phyloP scores from a whole-genome alignment of 2,797 vertebrate genomes.

The Amniataba percoides region DNA sequence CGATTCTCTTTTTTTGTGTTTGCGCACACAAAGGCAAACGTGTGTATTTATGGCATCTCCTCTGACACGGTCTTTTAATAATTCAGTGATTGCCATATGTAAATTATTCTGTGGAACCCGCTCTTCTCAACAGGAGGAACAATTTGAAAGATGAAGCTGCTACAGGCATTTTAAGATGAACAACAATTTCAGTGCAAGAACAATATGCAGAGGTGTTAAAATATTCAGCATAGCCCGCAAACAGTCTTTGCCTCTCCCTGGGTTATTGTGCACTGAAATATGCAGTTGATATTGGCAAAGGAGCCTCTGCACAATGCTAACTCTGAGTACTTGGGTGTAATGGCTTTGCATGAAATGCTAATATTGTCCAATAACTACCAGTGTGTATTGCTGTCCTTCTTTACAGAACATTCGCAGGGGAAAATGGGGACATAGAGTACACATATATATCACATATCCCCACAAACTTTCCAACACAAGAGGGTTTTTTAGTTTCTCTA shows the following conservation, averaged over 20 bases:
- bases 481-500: conserved; percentile 47
- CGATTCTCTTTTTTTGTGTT: conserved; percentile 27
- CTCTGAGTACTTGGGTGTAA: conserved; percentile 29
- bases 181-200: conserved; percentile 75
- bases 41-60: conserved; percentile 53
- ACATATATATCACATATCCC: conserved; percentile 23
- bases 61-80: conserved; percentile 69
- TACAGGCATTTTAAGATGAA: conserved; percentile 73
- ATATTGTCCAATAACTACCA: conserved; percentile 39
- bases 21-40: conserved; percentile 49
- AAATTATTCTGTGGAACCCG: conserved; percentile 63
- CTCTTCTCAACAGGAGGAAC: conserved; percentile 63
- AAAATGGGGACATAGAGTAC: not conserved
- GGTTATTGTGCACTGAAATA: conserved; percentile 77
- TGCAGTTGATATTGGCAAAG: conserved; percentile 63
- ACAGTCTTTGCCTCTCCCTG: conserved; percentile 63
- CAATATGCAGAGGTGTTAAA: conserved; percentile 83
- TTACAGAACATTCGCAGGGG: conserved; percentile 14
- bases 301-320: conserved; percentile 35
- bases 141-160: conserved; percentile 75
- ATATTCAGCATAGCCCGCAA: conserved; percentile 80
- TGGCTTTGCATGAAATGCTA: conserved; percentile 48
- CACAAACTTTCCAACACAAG: conserved; percentile 37
- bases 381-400: conserved; percentile 21
- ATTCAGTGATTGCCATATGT: conserved; percentile 74